Percentiles rank a stretch among this genome's conserved stretches.
Evolutionary conservation across 1,140 invertebrate species (phyloP).

Genomic region (Heliconius congener): DNA sequence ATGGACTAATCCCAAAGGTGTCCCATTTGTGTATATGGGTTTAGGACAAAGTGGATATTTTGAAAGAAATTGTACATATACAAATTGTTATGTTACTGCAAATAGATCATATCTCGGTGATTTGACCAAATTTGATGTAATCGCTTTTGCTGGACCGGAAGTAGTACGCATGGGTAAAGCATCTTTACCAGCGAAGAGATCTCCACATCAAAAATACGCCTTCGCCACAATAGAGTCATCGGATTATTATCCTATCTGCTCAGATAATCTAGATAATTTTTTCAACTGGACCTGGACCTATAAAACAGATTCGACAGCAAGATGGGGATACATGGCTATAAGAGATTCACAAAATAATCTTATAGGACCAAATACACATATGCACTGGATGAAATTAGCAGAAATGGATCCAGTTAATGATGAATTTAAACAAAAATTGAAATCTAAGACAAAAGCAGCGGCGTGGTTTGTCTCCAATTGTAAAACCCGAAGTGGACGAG

Average conservation of each 20-base stretch:
- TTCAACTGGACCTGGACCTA: constrained; percentile 87
- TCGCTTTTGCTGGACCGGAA: constrained; percentile 63
- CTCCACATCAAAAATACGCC: constrained; percentile 63
- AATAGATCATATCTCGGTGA: constrained; percentile 51
- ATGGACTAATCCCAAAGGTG: constrained; percentile 51
- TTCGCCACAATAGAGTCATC: constrained; percentile 70
- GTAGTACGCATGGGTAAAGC: constrained; percentile 34
- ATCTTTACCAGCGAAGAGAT: constrained; percentile 47
- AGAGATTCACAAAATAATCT: constrained; percentile 51
- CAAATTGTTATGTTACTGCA: constrained; percentile 56
- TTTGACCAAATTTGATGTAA: constrained; percentile 63
- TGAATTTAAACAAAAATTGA: constrained; percentile 55
- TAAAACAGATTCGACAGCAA: constrained; percentile 82
- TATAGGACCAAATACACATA: constrained; percentile 55
- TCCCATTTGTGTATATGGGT: constrained; percentile 60
- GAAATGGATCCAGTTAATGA: constrained; percentile 58
- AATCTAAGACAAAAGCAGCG: constrained; percentile 72
- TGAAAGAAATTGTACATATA: constrained; percentile 52
- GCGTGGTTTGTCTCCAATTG: constrained; percentile 87
- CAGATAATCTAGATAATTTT: constrained; percentile 41
- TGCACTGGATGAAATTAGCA: constrained; percentile 58
- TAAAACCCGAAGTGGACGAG: constrained; percentile 76
- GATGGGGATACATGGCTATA: constrained; percentile 61
- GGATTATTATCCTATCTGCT: constrained; percentile 66
- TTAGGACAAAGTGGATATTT: constrained; percentile 52